Percentiles rank a stretch among this genome's conserved stretches.
Conservation (phyloP, 2,888 invertebrate genomes). For the Erebia palarica region DNA sequence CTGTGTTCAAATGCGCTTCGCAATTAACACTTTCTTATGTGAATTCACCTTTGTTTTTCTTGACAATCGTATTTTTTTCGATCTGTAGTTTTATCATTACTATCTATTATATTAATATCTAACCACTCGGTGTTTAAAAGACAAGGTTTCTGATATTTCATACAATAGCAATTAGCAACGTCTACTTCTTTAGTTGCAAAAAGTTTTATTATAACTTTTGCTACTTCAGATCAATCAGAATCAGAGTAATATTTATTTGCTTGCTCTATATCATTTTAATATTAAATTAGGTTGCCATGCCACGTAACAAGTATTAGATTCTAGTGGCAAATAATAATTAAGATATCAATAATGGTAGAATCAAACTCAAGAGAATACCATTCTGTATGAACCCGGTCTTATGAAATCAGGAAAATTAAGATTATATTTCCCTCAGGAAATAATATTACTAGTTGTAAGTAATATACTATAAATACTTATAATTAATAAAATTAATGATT, state of each 20-base stretch:
- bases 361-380: no score
- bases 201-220: neutral
- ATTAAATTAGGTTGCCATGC: no score
- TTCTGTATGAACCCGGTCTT: no score
- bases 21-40: slow-evolving; percentile 3
- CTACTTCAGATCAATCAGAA: no score
- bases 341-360: no score
- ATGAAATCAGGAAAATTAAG: no score
- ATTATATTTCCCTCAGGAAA: no score
- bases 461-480: no score
- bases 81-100: neutral
- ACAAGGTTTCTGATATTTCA: neutral
- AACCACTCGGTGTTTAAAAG: neutral
- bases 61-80: neutral
- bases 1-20: neutral
- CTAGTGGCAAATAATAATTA: no score
- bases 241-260: no score
- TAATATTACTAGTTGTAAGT: neutral
- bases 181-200: neutral
- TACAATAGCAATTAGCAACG: neutral
- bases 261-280: no score
- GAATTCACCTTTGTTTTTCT: slow-evolving; percentile 1
- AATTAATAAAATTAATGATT: neutral
- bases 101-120: neutral
- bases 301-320: no score